A percentile compares a stretch with the other conserved stretches of the same genome.
These are phyloP conservation scores for Stenolophus ochropezus DNA, from an alignment of 2,888 invertebrate genomes.

Conservation along the genomic window DNA sequence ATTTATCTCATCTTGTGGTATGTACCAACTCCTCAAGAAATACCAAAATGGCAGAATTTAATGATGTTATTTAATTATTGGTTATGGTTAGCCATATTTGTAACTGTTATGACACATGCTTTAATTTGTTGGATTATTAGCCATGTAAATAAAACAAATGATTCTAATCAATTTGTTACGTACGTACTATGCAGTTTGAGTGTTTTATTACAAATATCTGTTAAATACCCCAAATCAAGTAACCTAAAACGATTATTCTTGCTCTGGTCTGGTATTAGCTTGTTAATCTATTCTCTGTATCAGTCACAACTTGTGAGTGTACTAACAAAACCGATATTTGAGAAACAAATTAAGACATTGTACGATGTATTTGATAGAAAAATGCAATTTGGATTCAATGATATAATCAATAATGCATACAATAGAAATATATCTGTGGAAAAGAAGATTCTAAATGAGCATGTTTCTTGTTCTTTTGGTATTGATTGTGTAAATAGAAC, in stretches of 20 bases:
- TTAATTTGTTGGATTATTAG: background rate
- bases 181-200: slow-evolving; percentile 12
- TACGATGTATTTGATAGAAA: slow-evolving; percentile 18
- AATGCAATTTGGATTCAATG: slow-evolving; percentile 11
- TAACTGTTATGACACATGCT: background rate
- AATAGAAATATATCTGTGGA: slow-evolving; percentile 8
- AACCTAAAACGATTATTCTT: slow-evolving; percentile 18
- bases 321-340: slow-evolving; percentile 30
- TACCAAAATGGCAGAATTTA: slow-evolving; percentile 45
- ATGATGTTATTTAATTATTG: slow-evolving; percentile 23
- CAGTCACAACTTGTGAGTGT: slow-evolving; percentile 41
- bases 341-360: slow-evolving; percentile 39
- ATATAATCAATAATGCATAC: slow-evolving; percentile 18
- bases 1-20: slow-evolving; percentile 31
- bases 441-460: background rate
- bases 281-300: slow-evolving; percentile 27
- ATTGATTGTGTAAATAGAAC: slow-evolving; percentile 38
- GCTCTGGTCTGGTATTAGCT: slow-evolving; percentile 24
- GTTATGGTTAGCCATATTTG: slow-evolving; percentile 30
- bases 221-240: background rate
- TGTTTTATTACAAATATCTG: slow-evolving; percentile 24
- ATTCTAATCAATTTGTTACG: background rate
- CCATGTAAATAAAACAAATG: background rate
- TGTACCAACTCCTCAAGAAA: slow-evolving; percentile 40
- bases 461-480: slow-evolving; percentile 1